These are phyloP conservation scores for Mormyrus proboscirostris DNA, from an alignment of 2,797 vertebrate genomes.

Conservation along the genomic window DNA sequence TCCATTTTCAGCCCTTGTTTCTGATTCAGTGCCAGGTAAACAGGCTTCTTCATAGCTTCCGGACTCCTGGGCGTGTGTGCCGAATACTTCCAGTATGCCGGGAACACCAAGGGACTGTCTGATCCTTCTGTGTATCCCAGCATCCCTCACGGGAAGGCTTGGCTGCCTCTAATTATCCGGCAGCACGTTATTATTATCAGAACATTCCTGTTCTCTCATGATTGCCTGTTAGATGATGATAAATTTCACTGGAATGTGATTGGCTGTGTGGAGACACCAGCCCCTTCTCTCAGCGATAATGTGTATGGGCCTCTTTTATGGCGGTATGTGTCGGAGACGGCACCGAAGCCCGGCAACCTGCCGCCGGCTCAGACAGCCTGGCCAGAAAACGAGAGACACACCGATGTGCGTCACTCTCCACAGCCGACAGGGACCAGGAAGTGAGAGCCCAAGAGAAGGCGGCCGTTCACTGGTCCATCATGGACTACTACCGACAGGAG, in stretches of 20 bases:
- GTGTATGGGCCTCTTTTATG: too few species aligned
- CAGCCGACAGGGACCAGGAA: conserved; percentile 53
- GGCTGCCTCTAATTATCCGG: neutral
- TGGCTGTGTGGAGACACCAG: neutral
- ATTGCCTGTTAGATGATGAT: neutral
- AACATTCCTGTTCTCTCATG: neutral
- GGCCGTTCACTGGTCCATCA: conserved; percentile 60
- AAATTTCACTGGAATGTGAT: neutral
- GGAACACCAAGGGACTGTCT: neutral
- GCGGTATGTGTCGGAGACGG: neutral
- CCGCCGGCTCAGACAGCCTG: neutral
- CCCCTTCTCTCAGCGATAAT: neutral
- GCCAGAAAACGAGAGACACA: neutral
- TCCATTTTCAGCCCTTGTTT: neutral
- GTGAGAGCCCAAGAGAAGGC: conserved; percentile 54
- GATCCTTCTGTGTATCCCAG: neutral
- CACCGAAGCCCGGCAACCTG: neutral
- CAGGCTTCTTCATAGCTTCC: neutral
- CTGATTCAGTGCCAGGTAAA: neutral
- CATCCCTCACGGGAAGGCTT: neutral
- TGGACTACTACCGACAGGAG: conserved; percentile 69
- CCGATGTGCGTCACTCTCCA: conserved; percentile 17
- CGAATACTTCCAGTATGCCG: neutral
- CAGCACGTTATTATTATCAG: neutral
- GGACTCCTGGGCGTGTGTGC: neutral